phyloP scores from a whole-genome alignment of 2,888 invertebrate species.

The Allophyes oxyacanthae region DNA sequence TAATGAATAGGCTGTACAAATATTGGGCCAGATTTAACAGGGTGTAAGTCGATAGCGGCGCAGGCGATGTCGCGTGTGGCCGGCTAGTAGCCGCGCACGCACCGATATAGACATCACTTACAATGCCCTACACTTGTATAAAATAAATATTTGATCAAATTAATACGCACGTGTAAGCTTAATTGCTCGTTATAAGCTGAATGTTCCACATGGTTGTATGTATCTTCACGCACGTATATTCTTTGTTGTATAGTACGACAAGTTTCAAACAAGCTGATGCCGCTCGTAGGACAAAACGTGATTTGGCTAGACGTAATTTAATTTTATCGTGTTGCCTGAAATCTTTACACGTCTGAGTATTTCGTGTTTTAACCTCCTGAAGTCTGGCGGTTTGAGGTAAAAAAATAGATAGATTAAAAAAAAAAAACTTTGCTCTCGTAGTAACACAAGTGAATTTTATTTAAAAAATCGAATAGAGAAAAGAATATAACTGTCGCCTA shows the following conservation, averaged over 20 bases:
- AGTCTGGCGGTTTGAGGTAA: too few relatives aligned
- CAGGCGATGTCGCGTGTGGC: constrained; percentile 84
- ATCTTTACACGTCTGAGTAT: too few relatives aligned
- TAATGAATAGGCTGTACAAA: constrained; percentile 87
- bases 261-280: background rate
- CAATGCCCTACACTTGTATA: constrained; percentile 68
- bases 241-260: background rate
- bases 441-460: too few relatives aligned
- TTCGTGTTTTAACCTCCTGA: too few relatives aligned
- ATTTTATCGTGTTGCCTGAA: too few relatives aligned
- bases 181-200: constrained; percentile 40
- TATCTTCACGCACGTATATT: constrained; percentile 11
- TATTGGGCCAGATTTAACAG: constrained; percentile 86
- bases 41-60: constrained; percentile 85
- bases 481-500: too few relatives aligned
- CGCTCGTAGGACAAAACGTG: background rate
- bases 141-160: constrained; percentile 68
- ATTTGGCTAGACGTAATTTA: too few relatives aligned
- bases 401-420: too few relatives aligned
- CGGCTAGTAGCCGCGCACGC: constrained; percentile 70
- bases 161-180: constrained; percentile 54
- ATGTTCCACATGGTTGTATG: constrained; percentile 10
- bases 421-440: too few relatives aligned
- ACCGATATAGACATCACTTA: constrained; percentile 80
- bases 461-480: too few relatives aligned